Percentiles rank a stretch among this genome's conserved stretches.
phyloP scores from a whole-genome alignment of 1,140 invertebrate genomes.

The Euwallacea fornicatus region DNA sequence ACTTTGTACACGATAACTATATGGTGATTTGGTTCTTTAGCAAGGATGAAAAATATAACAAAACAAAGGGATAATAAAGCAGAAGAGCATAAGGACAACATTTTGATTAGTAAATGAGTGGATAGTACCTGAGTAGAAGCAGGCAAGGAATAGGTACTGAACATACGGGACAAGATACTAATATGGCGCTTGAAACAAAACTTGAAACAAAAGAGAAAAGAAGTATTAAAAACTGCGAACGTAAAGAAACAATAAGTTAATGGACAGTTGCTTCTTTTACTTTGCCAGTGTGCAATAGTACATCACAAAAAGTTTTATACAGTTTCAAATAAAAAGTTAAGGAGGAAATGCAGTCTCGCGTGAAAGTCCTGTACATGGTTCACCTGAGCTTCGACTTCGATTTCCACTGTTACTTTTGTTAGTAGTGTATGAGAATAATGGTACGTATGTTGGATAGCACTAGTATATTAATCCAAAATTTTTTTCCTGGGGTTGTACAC shows the following conservation, averaged over 20 bases:
- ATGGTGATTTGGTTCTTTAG: no score
- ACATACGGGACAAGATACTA: conserved; percentile 37
- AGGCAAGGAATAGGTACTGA: conserved; percentile 42
- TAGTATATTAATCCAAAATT: conserved; percentile 48
- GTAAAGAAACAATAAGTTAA: no score
- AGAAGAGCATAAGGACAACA: conserved; percentile 41
- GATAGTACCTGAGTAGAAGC: conserved; percentile 38
- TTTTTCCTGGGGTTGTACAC: conserved; percentile 21
- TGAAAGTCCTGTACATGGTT: not conserved
- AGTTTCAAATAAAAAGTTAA: no score
- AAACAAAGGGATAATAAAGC: conserved; percentile 37
- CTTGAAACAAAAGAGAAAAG: conserved; percentile 7
- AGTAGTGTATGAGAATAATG: conserved; percentile 42
- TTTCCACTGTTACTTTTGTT: conserved; percentile 25
- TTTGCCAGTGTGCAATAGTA: no score
- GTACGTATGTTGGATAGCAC: conserved; percentile 49
- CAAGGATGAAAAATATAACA: conserved; percentile 6
- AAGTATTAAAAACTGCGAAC: not conserved
- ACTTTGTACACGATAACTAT: no score
- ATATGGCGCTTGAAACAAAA: conserved; percentile 45
- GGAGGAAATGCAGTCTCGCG: no score
- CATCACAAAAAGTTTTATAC: no score
- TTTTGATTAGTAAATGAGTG: conserved; percentile 32
- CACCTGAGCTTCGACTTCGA: conserved; percentile 7
- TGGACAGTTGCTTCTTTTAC: no score